A percentile compares a stretch with the other conserved stretches of the same genome.
phyloP scores from a whole-genome alignment of 2,888 invertebrate genomes.

The Lithophane socia region DNA sequence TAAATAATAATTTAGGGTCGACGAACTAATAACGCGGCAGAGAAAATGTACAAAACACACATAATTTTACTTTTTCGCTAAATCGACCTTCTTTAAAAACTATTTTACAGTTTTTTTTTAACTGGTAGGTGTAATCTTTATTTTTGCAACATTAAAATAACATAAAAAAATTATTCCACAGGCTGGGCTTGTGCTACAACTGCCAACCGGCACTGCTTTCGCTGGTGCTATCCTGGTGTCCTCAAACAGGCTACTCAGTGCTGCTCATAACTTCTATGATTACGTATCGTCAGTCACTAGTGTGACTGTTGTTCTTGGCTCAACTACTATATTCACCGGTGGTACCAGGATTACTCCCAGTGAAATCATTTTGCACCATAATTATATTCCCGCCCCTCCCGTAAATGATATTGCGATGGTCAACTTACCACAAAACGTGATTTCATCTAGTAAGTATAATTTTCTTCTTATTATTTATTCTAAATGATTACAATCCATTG shows the following conservation, averaged over 20 bases:
- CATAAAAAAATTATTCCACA: slow-evolving; percentile 3
- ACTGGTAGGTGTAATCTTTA: not conserved
- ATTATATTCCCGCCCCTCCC: slow-evolving; percentile 68
- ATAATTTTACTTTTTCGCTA: too few species aligned
- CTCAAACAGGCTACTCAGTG: slow-evolving; percentile 70
- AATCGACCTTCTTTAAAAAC: not conserved
- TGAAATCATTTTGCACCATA: slow-evolving; percentile 68
- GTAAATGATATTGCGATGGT: slow-evolving; percentile 78
- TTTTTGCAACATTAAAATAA: not conserved
- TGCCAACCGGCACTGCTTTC: slow-evolving; percentile 42
- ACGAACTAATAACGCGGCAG: too few species aligned
- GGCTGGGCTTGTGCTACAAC: slow-evolving; percentile 23
- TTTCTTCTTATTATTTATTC: not conserved
- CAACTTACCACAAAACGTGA: slow-evolving; percentile 50
- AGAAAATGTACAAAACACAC: too few species aligned
- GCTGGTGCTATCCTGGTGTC: slow-evolving; percentile 62
- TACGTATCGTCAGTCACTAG: slow-evolving; percentile 54
- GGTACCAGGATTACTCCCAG: slow-evolving; percentile 70
- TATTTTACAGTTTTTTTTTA: not conserved
- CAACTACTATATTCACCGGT: slow-evolving; percentile 73
- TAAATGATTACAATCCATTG: too few species aligned
- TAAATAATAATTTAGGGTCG: too few species aligned
- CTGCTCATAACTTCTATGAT: slow-evolving; percentile 79
- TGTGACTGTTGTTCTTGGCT: slow-evolving; percentile 78
- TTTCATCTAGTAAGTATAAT: not conserved